These are phyloP conservation scores for Malurus leucopterus DNA, from an alignment of 2,797 vertebrate species.

Conservation along the genomic window DNA sequence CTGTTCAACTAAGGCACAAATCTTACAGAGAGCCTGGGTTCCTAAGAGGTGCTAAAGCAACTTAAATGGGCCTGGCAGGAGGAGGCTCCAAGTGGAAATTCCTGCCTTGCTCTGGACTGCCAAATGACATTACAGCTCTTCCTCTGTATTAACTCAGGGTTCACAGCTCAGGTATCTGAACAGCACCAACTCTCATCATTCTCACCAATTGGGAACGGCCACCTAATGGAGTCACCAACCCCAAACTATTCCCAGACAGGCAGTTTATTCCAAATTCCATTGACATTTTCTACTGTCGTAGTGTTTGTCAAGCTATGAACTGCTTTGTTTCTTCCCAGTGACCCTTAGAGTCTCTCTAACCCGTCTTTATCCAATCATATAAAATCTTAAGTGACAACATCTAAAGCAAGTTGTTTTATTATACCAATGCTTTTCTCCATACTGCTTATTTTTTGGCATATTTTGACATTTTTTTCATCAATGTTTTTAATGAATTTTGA, in stretches of 20 bases:
- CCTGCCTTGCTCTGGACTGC: neutral
- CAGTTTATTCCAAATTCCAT: neutral
- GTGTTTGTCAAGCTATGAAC: neutral
- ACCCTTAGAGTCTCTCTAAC: neutral
- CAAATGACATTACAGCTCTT: neutral
- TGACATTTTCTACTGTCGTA: neutral
- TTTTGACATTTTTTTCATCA: neutral
- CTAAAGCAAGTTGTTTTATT: neutral
- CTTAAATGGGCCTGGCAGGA: neutral
- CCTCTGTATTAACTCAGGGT: neutral
- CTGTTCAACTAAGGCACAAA: neutral
- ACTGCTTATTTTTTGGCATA: neutral
- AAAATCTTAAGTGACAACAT: neutral
- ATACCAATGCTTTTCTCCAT: neutral
- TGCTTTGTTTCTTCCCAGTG: neutral
- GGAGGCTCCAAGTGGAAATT: neutral
- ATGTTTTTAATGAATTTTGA: neutral
- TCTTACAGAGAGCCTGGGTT: neutral
- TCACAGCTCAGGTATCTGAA: neutral
- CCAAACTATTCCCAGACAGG: neutral
- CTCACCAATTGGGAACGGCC: neutral
- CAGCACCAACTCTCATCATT: neutral
- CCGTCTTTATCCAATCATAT: neutral
- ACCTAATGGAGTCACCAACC: neutral
- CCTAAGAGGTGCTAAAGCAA: neutral